These are phyloP conservation scores for Apodemia duryi DNA, from an alignment of 2,888 invertebrate species.

Conservation along the genomic window DNA sequence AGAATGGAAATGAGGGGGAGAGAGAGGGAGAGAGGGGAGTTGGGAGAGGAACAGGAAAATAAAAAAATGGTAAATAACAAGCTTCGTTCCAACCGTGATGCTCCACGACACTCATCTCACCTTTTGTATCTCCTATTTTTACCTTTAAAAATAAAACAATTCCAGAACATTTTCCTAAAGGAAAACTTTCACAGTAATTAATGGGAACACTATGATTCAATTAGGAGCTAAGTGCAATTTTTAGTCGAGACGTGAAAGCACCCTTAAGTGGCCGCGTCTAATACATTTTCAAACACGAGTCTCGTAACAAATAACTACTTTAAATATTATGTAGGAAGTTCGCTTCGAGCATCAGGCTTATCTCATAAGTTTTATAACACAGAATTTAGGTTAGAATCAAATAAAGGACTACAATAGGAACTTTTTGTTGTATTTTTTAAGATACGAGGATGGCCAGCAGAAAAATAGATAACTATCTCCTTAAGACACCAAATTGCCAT, in stretches of 20 bases:
- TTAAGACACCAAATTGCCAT: too few species aligned
- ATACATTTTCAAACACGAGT: conserved; percentile 15
- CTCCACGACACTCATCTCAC: too few species aligned
- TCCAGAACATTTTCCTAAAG: background rate
- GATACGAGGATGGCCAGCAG: too few species aligned
- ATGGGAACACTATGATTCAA: conserved; percentile 16
- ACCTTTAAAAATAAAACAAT: background rate
- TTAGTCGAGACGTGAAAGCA: conserved; percentile 23
- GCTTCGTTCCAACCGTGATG: too few species aligned
- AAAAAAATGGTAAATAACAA: too few species aligned
- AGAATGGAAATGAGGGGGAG: too few species aligned
- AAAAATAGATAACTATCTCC: too few species aligned
- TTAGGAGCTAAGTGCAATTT: conserved; percentile 27
- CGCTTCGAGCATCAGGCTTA: background rate
- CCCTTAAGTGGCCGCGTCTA: conserved; percentile 24
- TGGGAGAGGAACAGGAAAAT: too few species aligned
- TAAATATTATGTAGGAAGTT: conserved; percentile 18
- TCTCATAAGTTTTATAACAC: background rate
- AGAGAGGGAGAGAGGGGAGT: too few species aligned
- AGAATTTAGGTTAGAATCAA: conserved; percentile 14
- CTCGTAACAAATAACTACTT: conserved; percentile 19
- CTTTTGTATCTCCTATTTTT: too few species aligned
- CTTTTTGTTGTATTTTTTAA: too few species aligned
- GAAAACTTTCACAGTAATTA: background rate
- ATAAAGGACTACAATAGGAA: too few species aligned